Conservation (phyloP, 2,797 vertebrate species). For the Gila robusta region DNA sequence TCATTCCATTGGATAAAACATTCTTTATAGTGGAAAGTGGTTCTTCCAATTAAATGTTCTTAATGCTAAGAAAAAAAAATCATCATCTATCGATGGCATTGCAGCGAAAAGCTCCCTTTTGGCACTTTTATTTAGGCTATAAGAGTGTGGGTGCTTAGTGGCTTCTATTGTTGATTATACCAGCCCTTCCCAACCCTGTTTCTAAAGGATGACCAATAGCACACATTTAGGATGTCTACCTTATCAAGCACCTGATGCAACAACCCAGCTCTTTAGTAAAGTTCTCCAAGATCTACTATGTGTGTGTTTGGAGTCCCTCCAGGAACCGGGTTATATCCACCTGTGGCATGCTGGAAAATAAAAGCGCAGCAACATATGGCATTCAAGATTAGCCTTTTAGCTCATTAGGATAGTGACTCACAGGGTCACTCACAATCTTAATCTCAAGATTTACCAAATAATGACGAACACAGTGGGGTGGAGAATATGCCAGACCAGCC, state of each 20-base stretch:
- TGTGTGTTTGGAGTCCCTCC: not conserved
- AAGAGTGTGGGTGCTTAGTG: not conserved
- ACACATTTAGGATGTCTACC: constrained; percentile 6
- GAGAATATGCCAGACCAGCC: constrained; percentile 2
- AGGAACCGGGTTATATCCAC: constrained; percentile 25
- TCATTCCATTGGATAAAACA: not conserved
- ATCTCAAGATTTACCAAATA: constrained; percentile 72
- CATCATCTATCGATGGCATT: not conserved
- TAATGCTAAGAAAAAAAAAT: not conserved
- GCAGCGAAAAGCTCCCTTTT: not conserved
- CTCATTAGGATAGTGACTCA: constrained; percentile 82
- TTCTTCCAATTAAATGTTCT: not conserved
- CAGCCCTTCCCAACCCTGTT: not conserved
- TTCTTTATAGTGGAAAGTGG: not conserved
- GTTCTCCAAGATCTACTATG: not conserved
- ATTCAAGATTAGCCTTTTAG: constrained; percentile 86
- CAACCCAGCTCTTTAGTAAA: not conserved
- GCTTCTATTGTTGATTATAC: not conserved
- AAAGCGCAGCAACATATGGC: constrained; percentile 85
- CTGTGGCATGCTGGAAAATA: constrained; percentile 69
- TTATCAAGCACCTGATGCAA: not conserved
- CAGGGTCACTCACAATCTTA: constrained; percentile 66
- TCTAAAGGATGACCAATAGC: not conserved
- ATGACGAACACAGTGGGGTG: constrained; percentile 54
- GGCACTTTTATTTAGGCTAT: not conserved